phyloP scores from a whole-genome alignment of 2,113 vertebrate species.

The Nannospalax galili region DNA sequence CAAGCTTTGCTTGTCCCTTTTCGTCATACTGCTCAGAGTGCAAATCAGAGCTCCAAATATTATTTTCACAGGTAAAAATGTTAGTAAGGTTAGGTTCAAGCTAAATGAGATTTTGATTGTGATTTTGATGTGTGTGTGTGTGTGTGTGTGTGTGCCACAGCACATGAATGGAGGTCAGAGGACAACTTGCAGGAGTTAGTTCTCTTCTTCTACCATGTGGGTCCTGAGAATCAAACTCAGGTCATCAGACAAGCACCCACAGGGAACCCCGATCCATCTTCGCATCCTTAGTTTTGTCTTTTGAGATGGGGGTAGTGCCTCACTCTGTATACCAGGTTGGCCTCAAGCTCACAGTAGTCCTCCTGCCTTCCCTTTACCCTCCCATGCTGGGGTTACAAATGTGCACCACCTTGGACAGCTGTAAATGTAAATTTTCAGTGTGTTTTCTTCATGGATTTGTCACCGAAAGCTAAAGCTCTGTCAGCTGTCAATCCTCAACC shows the following conservation, averaged over 20 bases:
- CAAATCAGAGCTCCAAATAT: slow-evolving; percentile 1
- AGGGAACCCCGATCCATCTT: background rate
- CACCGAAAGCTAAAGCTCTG: background rate
- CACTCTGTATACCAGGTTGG: background rate
- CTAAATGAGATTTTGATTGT: background rate
- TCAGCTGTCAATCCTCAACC: background rate
- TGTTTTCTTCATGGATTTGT: background rate
- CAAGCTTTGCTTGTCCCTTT: slow-evolving; percentile 50
- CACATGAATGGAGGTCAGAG: background rate
- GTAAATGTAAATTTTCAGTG: no score
- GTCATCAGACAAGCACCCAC: background rate
- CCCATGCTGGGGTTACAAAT: background rate
- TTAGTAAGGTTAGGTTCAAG: background rate
- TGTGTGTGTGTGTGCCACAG: background rate
- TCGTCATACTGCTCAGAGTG: slow-evolving; percentile 30
- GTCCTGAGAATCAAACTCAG: background rate
- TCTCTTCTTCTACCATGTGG: background rate
- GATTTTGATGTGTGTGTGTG: background rate
- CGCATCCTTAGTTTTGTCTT: background rate
- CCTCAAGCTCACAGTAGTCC: background rate
- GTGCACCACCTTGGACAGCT: background rate
- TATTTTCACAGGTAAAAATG: background rate
- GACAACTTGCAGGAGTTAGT: background rate
- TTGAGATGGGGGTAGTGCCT: background rate
- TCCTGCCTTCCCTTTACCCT: no score